A percentile compares a stretch with the other conserved stretches of the same genome.
Evolutionary conservation across 2,797 vertebrate species (phyloP).

Genomic region (Sphaeramia orbicularis): DNA sequence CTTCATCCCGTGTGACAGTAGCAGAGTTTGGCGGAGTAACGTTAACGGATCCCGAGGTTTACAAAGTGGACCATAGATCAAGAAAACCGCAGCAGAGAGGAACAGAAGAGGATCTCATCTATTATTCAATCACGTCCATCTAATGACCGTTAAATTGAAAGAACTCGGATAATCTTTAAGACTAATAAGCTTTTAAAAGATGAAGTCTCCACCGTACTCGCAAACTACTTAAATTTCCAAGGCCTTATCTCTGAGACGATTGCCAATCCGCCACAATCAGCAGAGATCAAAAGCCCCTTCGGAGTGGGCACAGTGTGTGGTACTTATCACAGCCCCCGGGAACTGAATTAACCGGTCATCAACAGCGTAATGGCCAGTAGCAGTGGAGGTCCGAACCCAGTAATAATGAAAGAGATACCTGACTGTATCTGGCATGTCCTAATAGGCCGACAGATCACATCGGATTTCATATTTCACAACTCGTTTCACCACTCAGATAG

Average conservation of each 20-base stretch:
- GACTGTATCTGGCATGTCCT: conserved; percentile 56
- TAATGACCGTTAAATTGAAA: conserved; percentile 73
- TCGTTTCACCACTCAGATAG: conserved; percentile 44
- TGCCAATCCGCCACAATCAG: conserved; percentile 71
- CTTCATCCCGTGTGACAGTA: conserved; percentile 38
- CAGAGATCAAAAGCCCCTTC: conserved; percentile 61
- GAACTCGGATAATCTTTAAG: conserved; percentile 68
- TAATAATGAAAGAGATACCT: conserved; percentile 43
- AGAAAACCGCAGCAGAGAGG: conserved; percentile 38
- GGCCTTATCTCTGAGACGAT: conserved; percentile 67
- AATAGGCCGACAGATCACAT: conserved; percentile 35
- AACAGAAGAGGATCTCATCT: conserved; percentile 64
- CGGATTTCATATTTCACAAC: conserved; percentile 47
- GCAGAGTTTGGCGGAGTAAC: conserved; percentile 14
- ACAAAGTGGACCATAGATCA: conserved; percentile 50
- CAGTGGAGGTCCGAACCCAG: conserved; percentile 26
- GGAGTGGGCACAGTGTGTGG: conserved; percentile 39
- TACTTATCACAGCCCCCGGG: conserved; percentile 31
- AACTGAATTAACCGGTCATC: conserved; percentile 65
- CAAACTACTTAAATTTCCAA: conserved; percentile 54
- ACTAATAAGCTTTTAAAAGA: conserved; percentile 75
- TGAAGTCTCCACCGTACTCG: conserved; percentile 49
- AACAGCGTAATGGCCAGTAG: conserved; percentile 28
- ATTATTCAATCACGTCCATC: conserved; percentile 66
- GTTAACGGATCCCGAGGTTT: conserved; percentile 34